Base-by-base conservation (phyloP, 2,888 invertebrate genomes). In the Calameuta idolon region DNA sequence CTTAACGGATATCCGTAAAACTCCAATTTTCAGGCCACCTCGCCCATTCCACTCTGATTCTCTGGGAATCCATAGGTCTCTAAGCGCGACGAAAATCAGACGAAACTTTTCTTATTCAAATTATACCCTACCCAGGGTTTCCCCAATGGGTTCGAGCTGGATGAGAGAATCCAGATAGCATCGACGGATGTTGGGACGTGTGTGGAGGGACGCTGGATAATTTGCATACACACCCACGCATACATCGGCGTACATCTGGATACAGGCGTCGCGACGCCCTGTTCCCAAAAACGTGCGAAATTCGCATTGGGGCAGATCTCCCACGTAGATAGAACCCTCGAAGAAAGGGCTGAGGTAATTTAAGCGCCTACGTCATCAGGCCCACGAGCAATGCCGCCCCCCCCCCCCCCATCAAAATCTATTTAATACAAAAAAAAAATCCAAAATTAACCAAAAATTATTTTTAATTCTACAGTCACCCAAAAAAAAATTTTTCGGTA, bases 61-160 rank as follows among this genome's bases (percentile, higher is more conserved):
- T 55, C 55, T 2, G 5, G 9, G 55, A 55, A 55, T 55, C 55
- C 55, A 55, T 55, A 23, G 55, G 55, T 55, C 55, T 55, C 55
- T 9, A 2, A 71, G 31, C 71, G 71, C 71, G 31, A 33, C 71
- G 71, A 71, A 71, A 71, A 71, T 71, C 71, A 33, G 33, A 71
- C 71, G 71, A 71, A 71, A 77, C 77, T 77, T 77, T 77, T 77
- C 77, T 77, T 77, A 77, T 77, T 77, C 77, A 77, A 77, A 77
- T 77, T 77, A 77, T 71, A 34, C 69, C 69, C 77, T 15, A 30
- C 34, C 31, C 35, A 31, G 4, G 31, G 71, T 69, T 69, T 31
- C 69, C 55, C 77, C 35, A 34, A 33, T n/a, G 34, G 37, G 34
- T 34, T 35, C 71, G 76, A 31, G 34, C 31, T 34, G 35, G 78